Percentiles rank a stretch among this genome's conserved stretches.
Conservation (phyloP, 2,797 vertebrate genomes). For the Distichodus sexfasciatus region DNA sequence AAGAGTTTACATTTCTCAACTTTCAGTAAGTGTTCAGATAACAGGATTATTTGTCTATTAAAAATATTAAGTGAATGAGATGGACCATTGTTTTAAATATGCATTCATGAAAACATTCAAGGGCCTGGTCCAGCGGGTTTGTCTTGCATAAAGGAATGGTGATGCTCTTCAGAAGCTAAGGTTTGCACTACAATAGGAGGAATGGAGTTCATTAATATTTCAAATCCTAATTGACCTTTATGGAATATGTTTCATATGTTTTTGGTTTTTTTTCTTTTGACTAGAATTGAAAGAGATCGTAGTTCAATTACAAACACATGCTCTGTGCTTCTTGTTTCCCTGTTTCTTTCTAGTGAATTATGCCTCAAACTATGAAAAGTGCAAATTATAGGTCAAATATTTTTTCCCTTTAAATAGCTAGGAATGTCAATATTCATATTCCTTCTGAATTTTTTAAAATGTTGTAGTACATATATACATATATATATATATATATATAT, state of each 20-base stretch:
- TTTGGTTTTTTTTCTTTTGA: background rate
- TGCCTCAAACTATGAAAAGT: background rate
- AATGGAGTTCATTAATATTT: background rate
- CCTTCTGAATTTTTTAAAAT: slow-evolving; percentile 5
- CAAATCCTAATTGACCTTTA: background rate
- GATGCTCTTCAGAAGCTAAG: no score
- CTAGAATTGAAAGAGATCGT: background rate
- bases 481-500: background rate
- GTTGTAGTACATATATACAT: no score
- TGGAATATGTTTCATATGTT: background rate
- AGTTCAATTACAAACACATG: slow-evolving; percentile 16
- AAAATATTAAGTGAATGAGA: no score
- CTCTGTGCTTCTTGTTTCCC: background rate
- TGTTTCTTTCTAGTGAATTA: slow-evolving; percentile 23
- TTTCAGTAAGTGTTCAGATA: no score
- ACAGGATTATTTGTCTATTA: no score
- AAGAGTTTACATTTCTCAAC: no score
- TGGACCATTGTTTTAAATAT: no score
- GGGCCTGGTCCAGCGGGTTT: no score
- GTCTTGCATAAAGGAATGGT: no score
- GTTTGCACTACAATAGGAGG: background rate
- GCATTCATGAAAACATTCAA: no score
- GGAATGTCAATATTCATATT: no score
- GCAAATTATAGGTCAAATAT: slow-evolving; percentile 15
- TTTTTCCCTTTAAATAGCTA: background rate